Conservation (phyloP, 2,888 invertebrate genomes). For the Epinotia brunnichana region DNA sequence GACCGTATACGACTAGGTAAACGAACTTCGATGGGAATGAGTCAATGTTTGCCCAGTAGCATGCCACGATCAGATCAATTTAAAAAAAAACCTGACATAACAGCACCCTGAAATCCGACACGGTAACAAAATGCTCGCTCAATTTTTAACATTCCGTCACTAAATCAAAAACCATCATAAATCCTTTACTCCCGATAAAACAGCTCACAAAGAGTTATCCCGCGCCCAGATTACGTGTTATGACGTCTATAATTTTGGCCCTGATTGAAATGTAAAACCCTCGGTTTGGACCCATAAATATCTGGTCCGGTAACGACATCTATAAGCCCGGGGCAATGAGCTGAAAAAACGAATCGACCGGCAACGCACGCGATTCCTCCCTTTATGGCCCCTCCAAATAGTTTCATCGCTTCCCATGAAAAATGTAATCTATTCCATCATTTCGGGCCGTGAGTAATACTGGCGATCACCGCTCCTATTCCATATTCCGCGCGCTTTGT, state of each 20-base stretch:
- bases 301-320: constrained; percentile 74
- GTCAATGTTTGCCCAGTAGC: not conserved
- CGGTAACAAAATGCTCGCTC: not conserved
- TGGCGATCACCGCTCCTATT: constrained; percentile 59
- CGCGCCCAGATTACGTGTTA: constrained; percentile 38
- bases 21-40: not conserved
- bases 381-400: constrained; percentile 55
- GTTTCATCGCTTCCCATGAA: constrained; percentile 65
- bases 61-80: not conserved
- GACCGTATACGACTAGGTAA: not conserved
- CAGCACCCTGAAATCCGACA: not conserved
- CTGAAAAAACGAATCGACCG: constrained; percentile 71
- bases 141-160: constrained; percentile 11
- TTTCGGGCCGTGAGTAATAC: constrained; percentile 59
- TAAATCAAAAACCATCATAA: constrained; percentile 16
- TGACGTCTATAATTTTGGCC: constrained; percentile 42
- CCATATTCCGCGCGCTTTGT: constrained; percentile 62
- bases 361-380: constrained; percentile 60
- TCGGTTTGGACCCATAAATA: constrained; percentile 71
- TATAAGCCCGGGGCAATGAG: constrained; percentile 76
- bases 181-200: constrained; percentile 32
- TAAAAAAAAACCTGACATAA: not conserved
- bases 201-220: constrained; percentile 25
- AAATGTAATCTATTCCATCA: constrained; percentile 70
- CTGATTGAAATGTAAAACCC: constrained; percentile 76